Conservation (phyloP, 2,113 vertebrate genomes). For the Xyrauchen texanus region DNA sequence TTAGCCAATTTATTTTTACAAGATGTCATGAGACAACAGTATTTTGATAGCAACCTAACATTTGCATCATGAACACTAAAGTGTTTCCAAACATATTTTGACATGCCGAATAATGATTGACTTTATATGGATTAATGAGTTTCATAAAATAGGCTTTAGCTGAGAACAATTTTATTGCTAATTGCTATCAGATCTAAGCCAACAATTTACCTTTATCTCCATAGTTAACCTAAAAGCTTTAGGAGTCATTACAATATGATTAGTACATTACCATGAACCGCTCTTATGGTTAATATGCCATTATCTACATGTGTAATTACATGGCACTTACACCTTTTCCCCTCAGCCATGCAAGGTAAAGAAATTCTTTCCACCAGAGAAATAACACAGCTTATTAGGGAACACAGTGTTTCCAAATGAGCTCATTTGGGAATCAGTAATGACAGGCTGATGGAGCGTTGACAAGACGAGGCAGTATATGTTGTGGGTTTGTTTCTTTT, state of each 20-base stretch:
- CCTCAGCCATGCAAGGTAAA: not conserved
- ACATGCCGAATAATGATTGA: too few species aligned
- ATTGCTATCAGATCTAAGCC: not conserved
- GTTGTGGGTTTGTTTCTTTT: not conserved
- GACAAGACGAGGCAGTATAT: not conserved
- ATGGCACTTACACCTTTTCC: not conserved
- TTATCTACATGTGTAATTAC: conserved; percentile 14
- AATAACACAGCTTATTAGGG: conserved; percentile 4
- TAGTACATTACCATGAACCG: not conserved
- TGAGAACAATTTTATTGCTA: not conserved
- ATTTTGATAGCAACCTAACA: too few species aligned
- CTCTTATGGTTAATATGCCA: not conserved
- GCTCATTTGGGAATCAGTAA: conserved; percentile 16
- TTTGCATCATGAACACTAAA: too few species aligned
- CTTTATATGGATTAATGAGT: too few species aligned
- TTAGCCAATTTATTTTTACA: too few species aligned
- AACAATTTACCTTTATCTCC: not conserved
- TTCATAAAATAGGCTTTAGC: too few species aligned
- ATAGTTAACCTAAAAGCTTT: not conserved
- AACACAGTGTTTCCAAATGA: not conserved
- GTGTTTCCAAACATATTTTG: too few species aligned
- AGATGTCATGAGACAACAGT: too few species aligned
- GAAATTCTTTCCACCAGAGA: conserved; percentile 5
- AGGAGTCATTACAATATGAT: not conserved
- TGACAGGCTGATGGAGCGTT: not conserved